A percentile compares a stretch with the other conserved stretches of the same genome.
Conservation (phyloP, 2,797 vertebrate species). For the Podargus strigoides region DNA sequence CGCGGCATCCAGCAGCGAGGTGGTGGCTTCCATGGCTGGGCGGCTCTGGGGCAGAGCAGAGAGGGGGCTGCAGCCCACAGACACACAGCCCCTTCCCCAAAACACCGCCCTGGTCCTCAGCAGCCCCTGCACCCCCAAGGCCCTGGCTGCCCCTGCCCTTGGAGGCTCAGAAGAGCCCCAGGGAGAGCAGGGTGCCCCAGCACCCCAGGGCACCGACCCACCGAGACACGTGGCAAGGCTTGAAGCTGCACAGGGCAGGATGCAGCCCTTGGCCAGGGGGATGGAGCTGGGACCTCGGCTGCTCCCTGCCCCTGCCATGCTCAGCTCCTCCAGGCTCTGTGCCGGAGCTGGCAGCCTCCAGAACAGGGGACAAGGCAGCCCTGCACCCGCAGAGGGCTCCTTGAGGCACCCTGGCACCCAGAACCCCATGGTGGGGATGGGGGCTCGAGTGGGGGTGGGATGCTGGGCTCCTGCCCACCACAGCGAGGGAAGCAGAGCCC, state of each 20-base stretch:
- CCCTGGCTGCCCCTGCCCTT: neutral
- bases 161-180: neutral
- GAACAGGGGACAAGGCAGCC: neutral
- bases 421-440: neutral
- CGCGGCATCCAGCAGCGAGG: slow-evolving; percentile 47
- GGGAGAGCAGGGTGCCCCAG: neutral
- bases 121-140: too few species aligned
- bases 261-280: neutral
- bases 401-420: neutral
- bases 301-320: neutral
- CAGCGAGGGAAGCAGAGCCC: neutral
- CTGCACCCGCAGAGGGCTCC: neutral
- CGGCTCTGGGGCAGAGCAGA: neutral
- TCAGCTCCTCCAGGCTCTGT: neutral
- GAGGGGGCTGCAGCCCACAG: neutral
- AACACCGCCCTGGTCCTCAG: fast-evolving
- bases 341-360: neutral
- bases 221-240: fast-evolving
- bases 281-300: neutral
- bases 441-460: neutral
- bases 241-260: neutral
- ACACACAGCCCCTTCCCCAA: neutral
- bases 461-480: fast-evolving
- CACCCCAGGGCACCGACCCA: fast-evolving
- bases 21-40: slow-evolving; percentile 50